These are phyloP conservation scores for Pangasius sanitwongsei DNA, from an alignment of 2,797 vertebrate genomes.

Conservation along the genomic window DNA sequence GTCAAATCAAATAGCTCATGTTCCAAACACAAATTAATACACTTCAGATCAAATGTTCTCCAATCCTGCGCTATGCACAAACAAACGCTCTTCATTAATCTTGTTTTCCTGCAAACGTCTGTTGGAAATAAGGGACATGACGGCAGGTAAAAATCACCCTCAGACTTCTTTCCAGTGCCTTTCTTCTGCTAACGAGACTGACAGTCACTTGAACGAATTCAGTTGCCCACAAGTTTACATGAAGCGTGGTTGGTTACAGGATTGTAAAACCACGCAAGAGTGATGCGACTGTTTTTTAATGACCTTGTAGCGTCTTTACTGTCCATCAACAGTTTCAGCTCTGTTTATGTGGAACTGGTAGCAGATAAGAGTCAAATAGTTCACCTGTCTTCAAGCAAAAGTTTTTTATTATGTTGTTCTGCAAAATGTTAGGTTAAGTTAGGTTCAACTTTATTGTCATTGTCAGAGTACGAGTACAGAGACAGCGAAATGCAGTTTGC, in stretches of 20 bases:
- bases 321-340: not conserved
- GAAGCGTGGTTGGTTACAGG: too few relatives aligned
- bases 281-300: not conserved
- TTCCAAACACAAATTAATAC: not conserved
- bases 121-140: not conserved
- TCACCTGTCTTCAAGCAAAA: not conserved
- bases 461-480: too few relatives aligned
- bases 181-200: not conserved
- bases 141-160: not conserved
- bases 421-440: not conserved
- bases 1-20: not conserved
- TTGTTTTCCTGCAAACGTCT: not conserved
- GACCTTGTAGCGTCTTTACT: not conserved
- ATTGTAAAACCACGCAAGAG: not conserved
- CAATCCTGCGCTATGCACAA: too few relatives aligned
- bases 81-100: not conserved
- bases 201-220: not conserved
- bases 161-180: not conserved
- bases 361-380: not conserved
- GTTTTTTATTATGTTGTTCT: not conserved
- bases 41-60: not conserved
- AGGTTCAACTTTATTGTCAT: too few relatives aligned
- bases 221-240: not conserved
- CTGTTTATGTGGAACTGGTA: not conserved
- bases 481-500: too few relatives aligned